phyloP scores from a whole-genome alignment of 1,140 invertebrate genomes.

The Heliconius hermathena region DNA sequence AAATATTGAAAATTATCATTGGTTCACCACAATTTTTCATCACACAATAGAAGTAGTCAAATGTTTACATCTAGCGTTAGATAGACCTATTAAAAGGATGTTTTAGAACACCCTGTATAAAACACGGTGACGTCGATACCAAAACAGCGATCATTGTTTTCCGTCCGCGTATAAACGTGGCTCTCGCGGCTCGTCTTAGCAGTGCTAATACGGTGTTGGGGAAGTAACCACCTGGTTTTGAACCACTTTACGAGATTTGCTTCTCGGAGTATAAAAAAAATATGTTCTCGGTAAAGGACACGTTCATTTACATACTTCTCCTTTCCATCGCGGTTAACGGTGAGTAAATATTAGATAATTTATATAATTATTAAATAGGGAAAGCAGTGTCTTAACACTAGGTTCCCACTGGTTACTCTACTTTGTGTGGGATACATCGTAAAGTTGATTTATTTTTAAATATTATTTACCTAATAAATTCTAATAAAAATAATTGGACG shows the following conservation, averaged over 20 bases:
- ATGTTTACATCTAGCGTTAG: neutral
- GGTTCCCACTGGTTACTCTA: no score
- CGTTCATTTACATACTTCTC: slow-evolving; percentile 51
- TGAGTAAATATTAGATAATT: slow-evolving; percentile 34
- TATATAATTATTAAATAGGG: neutral
- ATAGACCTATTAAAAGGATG: slow-evolving; percentile 1
- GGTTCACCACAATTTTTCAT: neutral
- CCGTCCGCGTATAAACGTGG: slow-evolving; percentile 54
- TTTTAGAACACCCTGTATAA: slow-evolving; percentile 43
- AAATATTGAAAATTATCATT: neutral
- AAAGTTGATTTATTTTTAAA: no score
- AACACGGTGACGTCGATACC: slow-evolving; percentile 39
- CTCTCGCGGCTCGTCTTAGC: slow-evolving; percentile 35
- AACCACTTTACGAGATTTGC: neutral
- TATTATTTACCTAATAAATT: no score
- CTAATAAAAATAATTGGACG: no score
- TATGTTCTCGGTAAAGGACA: slow-evolving; percentile 51
- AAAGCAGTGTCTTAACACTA: no score
- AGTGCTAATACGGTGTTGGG: slow-evolving; percentile 31
- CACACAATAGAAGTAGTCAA: neutral
- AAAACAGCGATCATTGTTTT: slow-evolving; percentile 56
- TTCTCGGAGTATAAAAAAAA: slow-evolving; percentile 6
- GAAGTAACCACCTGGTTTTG: slow-evolving; percentile 21
- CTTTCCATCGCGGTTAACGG: slow-evolving; percentile 54
- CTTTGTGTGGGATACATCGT: no score